phyloP scores from a whole-genome alignment of 30 jellyfish, hydroid and myxozoan genomes.

The Sanderia malayensis region DNA sequence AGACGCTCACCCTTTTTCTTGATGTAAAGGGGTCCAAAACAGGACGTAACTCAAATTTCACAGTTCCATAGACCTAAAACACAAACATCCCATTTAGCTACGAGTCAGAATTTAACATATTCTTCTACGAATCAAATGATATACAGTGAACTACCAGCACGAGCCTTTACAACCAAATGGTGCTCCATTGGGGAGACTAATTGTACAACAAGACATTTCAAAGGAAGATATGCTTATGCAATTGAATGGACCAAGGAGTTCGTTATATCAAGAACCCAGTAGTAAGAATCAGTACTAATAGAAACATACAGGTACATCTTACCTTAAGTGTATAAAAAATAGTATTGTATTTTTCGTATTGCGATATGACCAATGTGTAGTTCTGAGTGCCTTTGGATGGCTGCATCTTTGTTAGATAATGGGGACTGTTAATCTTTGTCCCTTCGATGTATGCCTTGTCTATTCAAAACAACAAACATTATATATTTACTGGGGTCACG shows the following conservation, averaged over 20 bases:
- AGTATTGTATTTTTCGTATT: constrained; percentile 87
- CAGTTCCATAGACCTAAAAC: constrained; percentile 72
- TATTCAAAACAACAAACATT: no score
- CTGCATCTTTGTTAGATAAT: constrained; percentile 80
- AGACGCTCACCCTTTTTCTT: constrained; percentile 69
- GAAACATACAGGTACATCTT: no score
- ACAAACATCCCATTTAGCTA: neutral
- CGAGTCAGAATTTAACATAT: no score
- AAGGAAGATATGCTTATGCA: no score
- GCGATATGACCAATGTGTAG: constrained; percentile 88
- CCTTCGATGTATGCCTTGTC: constrained; percentile 88
- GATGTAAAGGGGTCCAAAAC: constrained; percentile 80
- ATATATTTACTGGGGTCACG: no score
- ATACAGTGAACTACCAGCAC: no score
- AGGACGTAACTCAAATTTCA: constrained; percentile 77
- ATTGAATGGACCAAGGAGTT: no score
- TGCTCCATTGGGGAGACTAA: no score
- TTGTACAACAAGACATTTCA: no score
- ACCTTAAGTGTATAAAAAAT: constrained; percentile 86
- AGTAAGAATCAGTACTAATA: neutral
- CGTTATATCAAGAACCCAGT: no score
- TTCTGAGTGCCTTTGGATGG: constrained; percentile 81
- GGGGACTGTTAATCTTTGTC: constrained; percentile 97
- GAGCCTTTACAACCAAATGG: no score
- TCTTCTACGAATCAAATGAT: no score